These are phyloP conservation scores for Alsophila aescularia DNA, from an alignment of 2,888 invertebrate genomes.

Conservation along the genomic window DNA sequence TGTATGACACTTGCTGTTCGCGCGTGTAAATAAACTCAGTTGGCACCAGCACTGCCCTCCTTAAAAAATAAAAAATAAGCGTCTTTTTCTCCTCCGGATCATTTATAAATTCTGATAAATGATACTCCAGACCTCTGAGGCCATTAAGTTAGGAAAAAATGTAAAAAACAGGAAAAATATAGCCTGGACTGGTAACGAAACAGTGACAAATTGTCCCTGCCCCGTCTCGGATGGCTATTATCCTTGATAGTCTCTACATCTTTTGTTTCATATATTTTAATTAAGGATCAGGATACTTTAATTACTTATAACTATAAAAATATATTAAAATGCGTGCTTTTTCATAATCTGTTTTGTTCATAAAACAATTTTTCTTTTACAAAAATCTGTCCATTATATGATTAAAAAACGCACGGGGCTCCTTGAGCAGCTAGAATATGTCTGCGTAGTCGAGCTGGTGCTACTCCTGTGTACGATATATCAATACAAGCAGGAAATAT, in stretches of 20 bases:
- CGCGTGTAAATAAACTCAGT: no score
- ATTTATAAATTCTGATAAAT: conserved; percentile 25
- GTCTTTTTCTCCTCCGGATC: background rate
- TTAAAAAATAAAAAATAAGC: background rate
- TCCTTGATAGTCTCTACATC: conserved; percentile 10
- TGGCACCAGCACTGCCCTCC: conserved; percentile 14
- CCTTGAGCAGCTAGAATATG: no score
- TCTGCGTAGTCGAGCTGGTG: no score
- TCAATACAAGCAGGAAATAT: no score
- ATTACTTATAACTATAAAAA: background rate
- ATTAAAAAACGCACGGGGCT: no score
- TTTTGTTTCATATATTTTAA: conserved; percentile 17
- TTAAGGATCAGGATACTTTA: conserved; percentile 10
- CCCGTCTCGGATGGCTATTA: conserved; percentile 16
- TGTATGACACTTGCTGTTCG: no score
- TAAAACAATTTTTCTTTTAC: no score
- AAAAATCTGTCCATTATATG: no score
- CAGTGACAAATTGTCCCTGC: conserved; percentile 19
- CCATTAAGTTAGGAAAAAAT: conserved; percentile 18
- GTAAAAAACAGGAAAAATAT: conserved; percentile 19
- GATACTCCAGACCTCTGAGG: conserved; percentile 16
- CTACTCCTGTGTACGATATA: no score
- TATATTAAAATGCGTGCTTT: background rate
- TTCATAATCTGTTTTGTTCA: no score
- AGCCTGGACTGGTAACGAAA: conserved; percentile 12